Evolutionary conservation across 2,797 vertebrate genomes (phyloP).

Genomic region (Ctenosaura bakeri): DNA sequence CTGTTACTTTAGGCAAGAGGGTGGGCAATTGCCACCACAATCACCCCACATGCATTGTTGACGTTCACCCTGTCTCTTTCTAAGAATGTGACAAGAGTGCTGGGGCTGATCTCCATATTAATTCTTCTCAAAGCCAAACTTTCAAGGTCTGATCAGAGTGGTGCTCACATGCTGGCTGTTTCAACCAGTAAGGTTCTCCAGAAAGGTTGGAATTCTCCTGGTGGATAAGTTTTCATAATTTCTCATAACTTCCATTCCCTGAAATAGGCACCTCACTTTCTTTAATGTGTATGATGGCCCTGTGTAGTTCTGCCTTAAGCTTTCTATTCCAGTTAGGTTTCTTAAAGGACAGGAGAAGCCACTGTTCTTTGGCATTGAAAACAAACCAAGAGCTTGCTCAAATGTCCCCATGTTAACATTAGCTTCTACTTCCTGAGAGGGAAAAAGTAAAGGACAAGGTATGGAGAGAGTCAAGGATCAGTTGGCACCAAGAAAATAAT

Average conservation of each 20-base stretch:
- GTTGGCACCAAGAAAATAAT: background rate
- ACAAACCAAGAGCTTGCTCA: background rate
- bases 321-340: background rate
- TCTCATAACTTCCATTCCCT: background rate
- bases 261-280: too few species aligned
- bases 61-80: background rate
- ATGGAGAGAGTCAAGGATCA: background rate
- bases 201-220: background rate
- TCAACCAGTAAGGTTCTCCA: background rate
- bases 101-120: background rate
- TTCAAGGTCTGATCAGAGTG: background rate
- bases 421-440: too few species aligned
- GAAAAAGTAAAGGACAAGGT: background rate
- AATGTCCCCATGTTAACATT: background rate
- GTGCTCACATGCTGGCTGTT: background rate
- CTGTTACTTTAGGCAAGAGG: background rate
- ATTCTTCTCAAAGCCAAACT: background rate
- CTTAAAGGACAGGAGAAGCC: background rate
- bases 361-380: background rate
- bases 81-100: background rate
- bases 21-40: background rate
- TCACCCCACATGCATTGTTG: background rate
- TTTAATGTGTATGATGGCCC: too few species aligned
- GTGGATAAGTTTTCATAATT: background rate
- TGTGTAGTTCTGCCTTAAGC: background rate